A percentile compares a stretch with the other conserved stretches of the same genome.
phyloP scores from a whole-genome alignment of 2,888 invertebrate genomes.

The Nomada ruficornis region DNA sequence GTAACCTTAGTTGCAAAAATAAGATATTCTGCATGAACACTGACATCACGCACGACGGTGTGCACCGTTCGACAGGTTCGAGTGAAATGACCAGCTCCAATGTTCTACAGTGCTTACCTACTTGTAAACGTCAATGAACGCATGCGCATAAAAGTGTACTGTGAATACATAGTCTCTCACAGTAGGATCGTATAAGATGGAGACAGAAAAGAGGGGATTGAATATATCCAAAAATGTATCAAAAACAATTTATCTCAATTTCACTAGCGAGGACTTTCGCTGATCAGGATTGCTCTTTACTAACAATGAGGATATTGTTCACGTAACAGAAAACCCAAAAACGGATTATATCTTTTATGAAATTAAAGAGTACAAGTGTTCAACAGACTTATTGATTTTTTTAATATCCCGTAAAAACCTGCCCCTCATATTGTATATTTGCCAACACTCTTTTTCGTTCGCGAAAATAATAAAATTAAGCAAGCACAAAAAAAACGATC shows the following conservation, averaged over 20 bases:
- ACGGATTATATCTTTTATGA: conserved; percentile 12
- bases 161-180: conserved; percentile 50
- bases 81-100: conserved; percentile 54
- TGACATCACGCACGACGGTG: too few species aligned
- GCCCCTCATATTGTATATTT: background rate
- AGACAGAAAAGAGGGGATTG: conserved; percentile 31
- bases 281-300: background rate
- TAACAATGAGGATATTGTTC: background rate
- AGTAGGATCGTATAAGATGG: conserved; percentile 51
- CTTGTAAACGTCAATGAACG: conserved; percentile 62
- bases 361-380: conserved; percentile 21
- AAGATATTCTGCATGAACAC: background rate
- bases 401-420: conserved; percentile 17
- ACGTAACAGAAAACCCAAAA: background rate
- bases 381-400: conserved; percentile 50
- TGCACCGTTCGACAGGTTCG: conserved; percentile 13
- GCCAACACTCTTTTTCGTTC: background rate
- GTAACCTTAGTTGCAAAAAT: background rate
- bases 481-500: too few species aligned
- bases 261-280: background rate
- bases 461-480: too few species aligned
- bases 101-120: conserved; percentile 44
- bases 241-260: conserved; percentile 28
- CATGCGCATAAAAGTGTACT: conserved; percentile 55
- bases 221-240: conserved; percentile 48